Evolutionary conservation across 1,140 invertebrate species (phyloP), one percentile per base, ranked within the genome.

Genomic region (Chrysopa pallens): DNA sequence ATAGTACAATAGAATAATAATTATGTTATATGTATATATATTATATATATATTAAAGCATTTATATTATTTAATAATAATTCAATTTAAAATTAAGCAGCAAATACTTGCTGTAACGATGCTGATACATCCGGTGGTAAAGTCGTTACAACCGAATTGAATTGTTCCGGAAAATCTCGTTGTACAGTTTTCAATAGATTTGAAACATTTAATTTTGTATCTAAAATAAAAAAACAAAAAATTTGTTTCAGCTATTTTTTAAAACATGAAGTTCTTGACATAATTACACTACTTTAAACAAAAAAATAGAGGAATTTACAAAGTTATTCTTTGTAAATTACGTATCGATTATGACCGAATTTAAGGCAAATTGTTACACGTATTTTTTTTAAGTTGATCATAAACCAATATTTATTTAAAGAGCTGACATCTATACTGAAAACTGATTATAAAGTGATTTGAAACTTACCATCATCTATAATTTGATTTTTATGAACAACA

Each of bases 141-240:
- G 63, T 58, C 7, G 53, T 47, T 15, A 59, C 60, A 12, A 60
- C 44, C 8, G 50, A 49, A 29, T 57, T 62, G 53, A 72, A 76
- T 42, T 73, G 66, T 12, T 70, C 59, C 0, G 66, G 55, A 52
- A 77, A 78, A 46, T 75, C 68, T 45, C 57, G 55, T 14, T 69
- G 64, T 31, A 68, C 58, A 27, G 62, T 62, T 45, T 66, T 68
- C 8, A 74, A 46, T 37, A 77, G 67, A 27, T 68, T 63, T 9
- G 60, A 40, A 8, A 73, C 52, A 8, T 63, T 49, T 3, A 48
- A 51, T 54, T 62, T 66, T 0, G 62, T 59, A 52, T 70, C 70
- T 73, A 55, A 4, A 61, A 61, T 23, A 3, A 48, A 46, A 48
- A 45, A 17, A 35, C 12, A 46, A 46, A 48, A 52, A 46, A 45